Evolutionary conservation across 2,888 invertebrate species (phyloP), one percentile per base, ranked within the genome.

Genomic region (Salticus scenicus): DNA sequence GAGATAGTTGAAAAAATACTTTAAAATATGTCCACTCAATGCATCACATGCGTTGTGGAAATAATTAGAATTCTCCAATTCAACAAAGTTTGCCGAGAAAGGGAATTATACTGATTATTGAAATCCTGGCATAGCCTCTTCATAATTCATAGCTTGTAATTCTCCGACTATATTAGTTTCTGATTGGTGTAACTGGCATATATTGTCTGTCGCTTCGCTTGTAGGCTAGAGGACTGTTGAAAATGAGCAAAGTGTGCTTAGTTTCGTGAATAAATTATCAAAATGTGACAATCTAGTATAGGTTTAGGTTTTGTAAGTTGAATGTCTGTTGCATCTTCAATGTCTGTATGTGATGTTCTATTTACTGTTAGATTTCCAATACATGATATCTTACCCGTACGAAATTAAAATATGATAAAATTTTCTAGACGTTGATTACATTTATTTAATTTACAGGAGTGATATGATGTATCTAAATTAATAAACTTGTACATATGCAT

Each of bases 11-110:
- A n/a, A n/a, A n/a, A n/a, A n/a, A n/a, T n/a, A n/a, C n/a, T n/a
- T n/a, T n/a, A n/a, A n/a, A n/a, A n/a, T n/a, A n/a, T n/a, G n/a
- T n/a, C n/a, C 8, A 57, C 24, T 57, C 57, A 1, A 2, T 24
- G 57, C 24, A 57, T 57, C 17, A 24, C 24, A 57, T 24, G 5
- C 57, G 24, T 10, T 37, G 12, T 24, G 24, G 57, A 57, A 57
- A 57, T 57, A 57, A 57, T 57, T 57, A 57, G 57, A 57, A 57
- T 57, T 57, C 57, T 5, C 57, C 57, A 12, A 57, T 24, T 57
- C 20, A 57, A 24, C 24, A 24, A 24, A 20, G 24, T 57, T 57
- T 47, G 42, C 17, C 17, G 24, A 24, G 20, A 4, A 57, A 57
- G 57, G 24, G 57, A 57, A 57, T 57, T 57, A 57, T 4, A 57